These are phyloP conservation scores for Thripadectes ignobilis DNA, from an alignment of 2,797 vertebrate genomes.

Conservation along the genomic window DNA sequence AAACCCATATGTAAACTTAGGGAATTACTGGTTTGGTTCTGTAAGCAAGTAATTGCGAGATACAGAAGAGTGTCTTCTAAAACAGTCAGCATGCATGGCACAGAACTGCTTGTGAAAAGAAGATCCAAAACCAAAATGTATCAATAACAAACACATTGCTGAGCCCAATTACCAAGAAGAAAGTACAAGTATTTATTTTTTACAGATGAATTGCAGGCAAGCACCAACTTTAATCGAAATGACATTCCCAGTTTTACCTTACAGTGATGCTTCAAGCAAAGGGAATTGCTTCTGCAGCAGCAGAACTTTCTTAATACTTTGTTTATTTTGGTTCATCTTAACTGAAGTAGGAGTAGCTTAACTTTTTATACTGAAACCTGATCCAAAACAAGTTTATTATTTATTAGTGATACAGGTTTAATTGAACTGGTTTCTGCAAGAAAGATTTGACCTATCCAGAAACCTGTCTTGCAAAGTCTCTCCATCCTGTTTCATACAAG, in stretches of 20 bases:
- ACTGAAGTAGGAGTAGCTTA: neutral
- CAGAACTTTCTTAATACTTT: neutral
- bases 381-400: neutral
- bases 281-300: neutral
- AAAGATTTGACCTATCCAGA: neutral
- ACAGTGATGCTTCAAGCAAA: neutral
- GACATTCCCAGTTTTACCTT: neutral
- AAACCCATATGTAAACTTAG: neutral
- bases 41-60: neutral
- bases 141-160: neutral
- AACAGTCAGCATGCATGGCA: neutral
- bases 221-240: neutral
- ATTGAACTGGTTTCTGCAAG: neutral
- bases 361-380: neutral
- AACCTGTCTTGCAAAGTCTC: neutral
- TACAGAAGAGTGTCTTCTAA: neutral
- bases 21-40: neutral
- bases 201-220: neutral
- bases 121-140: neutral
- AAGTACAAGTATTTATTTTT: neutral
- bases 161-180: neutral
- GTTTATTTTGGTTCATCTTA: neutral
- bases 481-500: neutral
- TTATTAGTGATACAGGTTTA: neutral
- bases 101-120: neutral